A percentile compares a stretch with the other conserved stretches of the same genome.
phyloP scores from a whole-genome alignment of 2,113 vertebrate species.

The Morone saxatilis region DNA sequence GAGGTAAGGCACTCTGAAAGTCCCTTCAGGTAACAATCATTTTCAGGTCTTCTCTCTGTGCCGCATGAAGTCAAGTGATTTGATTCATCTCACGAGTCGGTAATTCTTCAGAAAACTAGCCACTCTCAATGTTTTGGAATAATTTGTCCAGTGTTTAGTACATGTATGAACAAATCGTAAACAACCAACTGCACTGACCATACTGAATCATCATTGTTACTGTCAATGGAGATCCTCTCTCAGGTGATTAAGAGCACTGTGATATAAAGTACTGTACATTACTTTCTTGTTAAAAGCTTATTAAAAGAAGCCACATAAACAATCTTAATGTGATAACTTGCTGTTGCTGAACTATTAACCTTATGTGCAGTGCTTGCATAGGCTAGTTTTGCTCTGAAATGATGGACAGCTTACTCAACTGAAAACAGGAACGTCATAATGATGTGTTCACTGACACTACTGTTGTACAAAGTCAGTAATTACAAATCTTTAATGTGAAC shows the following conservation, averaged over 20 bases:
- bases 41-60: too few relatives aligned
- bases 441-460: background rate
- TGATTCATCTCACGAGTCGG: too few relatives aligned
- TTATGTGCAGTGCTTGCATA: background rate
- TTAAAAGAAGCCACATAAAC: background rate
- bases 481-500: background rate
- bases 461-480: background rate
- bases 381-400: background rate
- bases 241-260: background rate
- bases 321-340: background rate
- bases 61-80: too few relatives aligned
- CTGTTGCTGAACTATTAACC: background rate
- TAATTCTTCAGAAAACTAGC: too few relatives aligned
- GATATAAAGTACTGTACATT: background rate
- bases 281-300: background rate
- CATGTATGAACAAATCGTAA: background rate
- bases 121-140: too few relatives aligned
- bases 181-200: background rate
- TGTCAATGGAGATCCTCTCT: too few relatives aligned
- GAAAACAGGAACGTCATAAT: background rate
- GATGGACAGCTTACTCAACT: background rate
- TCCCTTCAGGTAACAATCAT: too few relatives aligned
- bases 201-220: background rate
- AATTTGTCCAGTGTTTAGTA: background rate
- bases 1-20: too few relatives aligned